phyloP scores from a whole-genome alignment of 2,797 vertebrate genomes.

The Ptychadena robeensis region DNA sequence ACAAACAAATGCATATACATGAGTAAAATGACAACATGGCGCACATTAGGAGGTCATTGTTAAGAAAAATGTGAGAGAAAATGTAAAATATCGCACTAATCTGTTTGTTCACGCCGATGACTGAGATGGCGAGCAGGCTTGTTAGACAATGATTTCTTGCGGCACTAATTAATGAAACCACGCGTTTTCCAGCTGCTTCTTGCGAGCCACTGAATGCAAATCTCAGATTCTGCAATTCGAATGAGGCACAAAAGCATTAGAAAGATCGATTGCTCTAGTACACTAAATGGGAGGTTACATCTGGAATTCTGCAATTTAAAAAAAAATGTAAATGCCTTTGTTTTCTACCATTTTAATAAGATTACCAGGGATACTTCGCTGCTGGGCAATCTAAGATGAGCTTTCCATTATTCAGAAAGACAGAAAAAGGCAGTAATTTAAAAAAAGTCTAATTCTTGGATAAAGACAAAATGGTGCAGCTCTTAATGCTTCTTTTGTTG shows the following conservation, averaged over 20 bases:
- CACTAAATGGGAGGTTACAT: conserved; percentile 32
- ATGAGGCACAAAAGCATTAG: conserved; percentile 51
- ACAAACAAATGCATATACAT: not conserved
- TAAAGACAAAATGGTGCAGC: not conserved
- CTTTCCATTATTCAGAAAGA: too few relatives aligned
- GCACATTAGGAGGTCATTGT: conserved; percentile 19
- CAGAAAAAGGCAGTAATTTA: not conserved
- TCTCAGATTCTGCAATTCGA: conserved; percentile 52
- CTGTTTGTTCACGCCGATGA: conserved; percentile 52
- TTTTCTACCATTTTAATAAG: too few relatives aligned
- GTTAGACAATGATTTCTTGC: conserved; percentile 62
- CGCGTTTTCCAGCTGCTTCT: conserved; percentile 55
- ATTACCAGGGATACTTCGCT: too few relatives aligned
- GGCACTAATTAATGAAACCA: conserved; percentile 59
- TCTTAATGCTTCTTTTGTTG: not conserved
- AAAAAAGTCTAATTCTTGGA: not conserved
- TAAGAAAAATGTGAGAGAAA: conserved; percentile 14
- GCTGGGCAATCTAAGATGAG: too few relatives aligned
- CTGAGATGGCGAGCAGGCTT: conserved; percentile 46
- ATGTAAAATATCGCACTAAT: conserved; percentile 39
- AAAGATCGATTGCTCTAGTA: conserved; percentile 48
- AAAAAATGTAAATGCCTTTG: not conserved
- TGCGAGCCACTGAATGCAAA: conserved; percentile 56
- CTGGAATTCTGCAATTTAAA: conserved; percentile 18
- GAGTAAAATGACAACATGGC: not conserved